Base-by-base conservation (phyloP, 2,888 invertebrate genomes). In the Corythucha ciliata region DNA sequence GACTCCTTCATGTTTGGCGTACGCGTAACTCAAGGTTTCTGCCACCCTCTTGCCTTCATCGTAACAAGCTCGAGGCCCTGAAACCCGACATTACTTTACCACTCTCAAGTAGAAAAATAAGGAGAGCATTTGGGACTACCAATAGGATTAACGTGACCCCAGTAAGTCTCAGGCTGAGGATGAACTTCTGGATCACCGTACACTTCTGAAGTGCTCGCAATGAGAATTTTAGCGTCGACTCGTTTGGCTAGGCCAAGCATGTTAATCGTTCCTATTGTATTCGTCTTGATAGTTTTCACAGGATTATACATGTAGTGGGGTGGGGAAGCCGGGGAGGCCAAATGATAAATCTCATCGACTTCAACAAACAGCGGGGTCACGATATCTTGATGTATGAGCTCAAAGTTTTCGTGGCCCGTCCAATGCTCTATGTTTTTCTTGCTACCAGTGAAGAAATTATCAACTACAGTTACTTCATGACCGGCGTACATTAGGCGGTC, bases 261-360 rank as follows among this genome's bases (percentile, higher is more conserved):
- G 70, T 92, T 92, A 55, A 92, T 91, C 24, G 92, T 92, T 47
- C 89, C 98, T 66, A 99, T 75, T 1, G 97, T 94, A 69, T 98
- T 99, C 0, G 97, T 97, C 70, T 98, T 98, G 59, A 98, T 90
- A 14, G 98, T 98, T 72, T 98, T 98, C 3, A 99, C 96, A 25
- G 98, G 97, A 74, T 98, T 99, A 66, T 88, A 85, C 98, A 98
- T 98, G 67, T 98, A 99, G 72, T 98, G 97, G 0, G 94, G 96
- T 20, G 98, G 98, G 61, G 94, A 94, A 1, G 98, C 98, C 8
- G 98, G 98, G 66, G 96, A 96, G 16, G 98, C 98, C 65, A 98
- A 74, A 68, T 99, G 97, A 69, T 97, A 98, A 64, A 99, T 96
- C 74, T 98, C 87, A 69, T 88, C 87, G 47, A 96, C 94, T 78